Percentiles rank a stretch among this genome's conserved stretches.
These are phyloP conservation scores for Parnassius mnemosyne DNA, from an alignment of 2,888 invertebrate genomes.

Conservation along the genomic window DNA sequence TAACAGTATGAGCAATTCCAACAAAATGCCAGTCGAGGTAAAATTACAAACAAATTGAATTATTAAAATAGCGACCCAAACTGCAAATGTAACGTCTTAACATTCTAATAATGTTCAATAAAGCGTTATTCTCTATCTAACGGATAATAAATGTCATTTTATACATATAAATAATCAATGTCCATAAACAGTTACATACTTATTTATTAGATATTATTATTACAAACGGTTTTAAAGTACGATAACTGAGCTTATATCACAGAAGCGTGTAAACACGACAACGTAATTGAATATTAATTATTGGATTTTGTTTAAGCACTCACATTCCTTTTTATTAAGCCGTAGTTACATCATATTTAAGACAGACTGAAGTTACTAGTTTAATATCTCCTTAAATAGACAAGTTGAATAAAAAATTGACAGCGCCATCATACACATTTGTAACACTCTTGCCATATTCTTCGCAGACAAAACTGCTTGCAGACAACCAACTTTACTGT, in stretches of 20 bases:
- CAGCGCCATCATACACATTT: slow-evolving; percentile 20
- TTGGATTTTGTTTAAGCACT: slow-evolving; percentile 11
- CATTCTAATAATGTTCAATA: too few species aligned
- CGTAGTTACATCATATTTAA: slow-evolving; percentile 18
- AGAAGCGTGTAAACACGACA: slow-evolving; percentile 3
- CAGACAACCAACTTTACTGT: background rate
- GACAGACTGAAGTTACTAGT: slow-evolving; percentile 4
- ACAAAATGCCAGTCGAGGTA: too few species aligned
- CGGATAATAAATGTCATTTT: too few species aligned
- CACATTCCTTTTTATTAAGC: slow-evolving; percentile 12
- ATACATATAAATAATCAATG: too few species aligned
- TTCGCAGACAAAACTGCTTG: background rate
- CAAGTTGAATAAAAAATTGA: slow-evolving; percentile 21
- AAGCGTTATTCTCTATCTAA: too few species aligned
- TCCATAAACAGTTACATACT: too few species aligned
- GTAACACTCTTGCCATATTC: slow-evolving; percentile 6
- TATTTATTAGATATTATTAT: background rate
- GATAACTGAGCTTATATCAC: slow-evolving; percentile 1
- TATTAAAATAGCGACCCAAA: too few species aligned
- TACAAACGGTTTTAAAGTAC: slow-evolving; percentile 3
- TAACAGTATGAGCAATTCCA: too few species aligned
- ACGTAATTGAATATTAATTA: slow-evolving; percentile 13
- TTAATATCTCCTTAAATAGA: slow-evolving; percentile 20
- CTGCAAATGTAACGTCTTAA: too few species aligned
- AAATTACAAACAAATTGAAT: too few species aligned